phyloP scores from a whole-genome alignment of 2,113 vertebrate species.

The Prionailurus bengalensis region DNA sequence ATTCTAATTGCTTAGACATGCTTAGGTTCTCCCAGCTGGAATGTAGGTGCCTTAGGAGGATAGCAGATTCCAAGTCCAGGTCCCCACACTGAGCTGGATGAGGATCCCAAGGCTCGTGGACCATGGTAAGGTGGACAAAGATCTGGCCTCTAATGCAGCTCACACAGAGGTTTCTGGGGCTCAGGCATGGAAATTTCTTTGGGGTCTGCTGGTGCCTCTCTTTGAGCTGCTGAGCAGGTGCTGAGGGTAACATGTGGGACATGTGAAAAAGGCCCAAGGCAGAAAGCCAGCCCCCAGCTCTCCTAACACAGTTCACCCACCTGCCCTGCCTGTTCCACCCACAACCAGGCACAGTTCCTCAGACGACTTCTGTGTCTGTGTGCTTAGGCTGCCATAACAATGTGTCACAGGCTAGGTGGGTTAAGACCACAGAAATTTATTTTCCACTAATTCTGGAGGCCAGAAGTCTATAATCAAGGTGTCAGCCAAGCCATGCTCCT shows the following conservation, averaged over 20 bases:
- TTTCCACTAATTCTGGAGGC: background rate
- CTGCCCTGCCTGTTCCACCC: background rate
- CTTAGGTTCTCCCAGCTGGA: slow-evolving; percentile 22
- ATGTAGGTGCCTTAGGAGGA: background rate
- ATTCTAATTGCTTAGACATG: slow-evolving; percentile 79
- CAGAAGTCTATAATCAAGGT: background rate
- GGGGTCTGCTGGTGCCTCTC: background rate
- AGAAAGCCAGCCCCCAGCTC: background rate
- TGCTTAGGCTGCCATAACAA: background rate
- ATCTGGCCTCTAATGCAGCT: too few relatives aligned
- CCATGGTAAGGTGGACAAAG: background rate
- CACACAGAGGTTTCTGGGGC: background rate
- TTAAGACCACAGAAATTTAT: background rate
- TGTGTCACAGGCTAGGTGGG: background rate
- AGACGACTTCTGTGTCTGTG: background rate
- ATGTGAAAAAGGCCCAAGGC: background rate
- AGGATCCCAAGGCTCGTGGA: background rate
- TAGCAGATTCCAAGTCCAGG: background rate
- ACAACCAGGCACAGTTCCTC: background rate
- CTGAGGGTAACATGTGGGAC: background rate
- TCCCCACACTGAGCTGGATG: background rate
- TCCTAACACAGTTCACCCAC: background rate
- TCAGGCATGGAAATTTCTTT: background rate
- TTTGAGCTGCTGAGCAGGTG: background rate
- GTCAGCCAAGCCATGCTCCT: background rate